Percentiles rank a stretch among this genome's conserved stretches.
Evolutionary conservation across 2,113 vertebrate species (phyloP).

Genomic region (Pluvianellus socialis): DNA sequence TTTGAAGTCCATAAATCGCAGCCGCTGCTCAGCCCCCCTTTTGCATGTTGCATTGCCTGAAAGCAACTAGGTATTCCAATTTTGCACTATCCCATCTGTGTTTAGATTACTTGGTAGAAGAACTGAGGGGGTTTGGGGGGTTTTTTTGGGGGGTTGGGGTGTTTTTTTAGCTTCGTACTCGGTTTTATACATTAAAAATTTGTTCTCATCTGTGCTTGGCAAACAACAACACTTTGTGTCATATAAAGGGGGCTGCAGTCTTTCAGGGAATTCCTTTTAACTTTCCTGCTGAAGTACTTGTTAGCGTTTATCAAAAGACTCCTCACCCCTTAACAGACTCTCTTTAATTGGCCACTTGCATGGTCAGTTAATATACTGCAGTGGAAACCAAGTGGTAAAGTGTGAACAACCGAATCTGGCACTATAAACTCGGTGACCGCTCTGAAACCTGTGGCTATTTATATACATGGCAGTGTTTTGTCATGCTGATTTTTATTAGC

Average conservation of each 20-base stretch:
- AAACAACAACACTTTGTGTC: background rate
- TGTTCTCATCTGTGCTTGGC: background rate
- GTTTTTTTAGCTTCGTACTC: background rate
- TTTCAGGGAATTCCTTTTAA: constrained; percentile 40
- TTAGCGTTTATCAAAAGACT: constrained; percentile 26
- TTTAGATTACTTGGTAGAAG: background rate
- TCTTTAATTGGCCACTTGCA: constrained; percentile 51
- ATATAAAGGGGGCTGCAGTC: background rate
- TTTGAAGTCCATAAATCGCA: background rate
- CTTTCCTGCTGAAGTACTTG: background rate
- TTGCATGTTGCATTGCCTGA: background rate
- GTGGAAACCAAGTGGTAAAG: constrained; percentile 57
- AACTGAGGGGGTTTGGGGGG: background rate
- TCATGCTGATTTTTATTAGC: constrained; percentile 55
- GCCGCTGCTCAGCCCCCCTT: background rate
- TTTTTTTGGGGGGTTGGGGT: too few relatives aligned
- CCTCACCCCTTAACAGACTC: constrained; percentile 21
- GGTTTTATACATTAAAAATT: background rate
- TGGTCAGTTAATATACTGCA: background rate
- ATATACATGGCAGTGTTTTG: constrained; percentile 21
- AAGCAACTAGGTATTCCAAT: background rate
- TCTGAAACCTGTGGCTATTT: constrained; percentile 6
- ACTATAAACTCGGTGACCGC: background rate
- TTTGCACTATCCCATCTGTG: background rate
- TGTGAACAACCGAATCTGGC: constrained; percentile 13